phyloP scores from a whole-genome alignment of 2,113 vertebrate species.

The Ceuthmochares aereus region DNA sequence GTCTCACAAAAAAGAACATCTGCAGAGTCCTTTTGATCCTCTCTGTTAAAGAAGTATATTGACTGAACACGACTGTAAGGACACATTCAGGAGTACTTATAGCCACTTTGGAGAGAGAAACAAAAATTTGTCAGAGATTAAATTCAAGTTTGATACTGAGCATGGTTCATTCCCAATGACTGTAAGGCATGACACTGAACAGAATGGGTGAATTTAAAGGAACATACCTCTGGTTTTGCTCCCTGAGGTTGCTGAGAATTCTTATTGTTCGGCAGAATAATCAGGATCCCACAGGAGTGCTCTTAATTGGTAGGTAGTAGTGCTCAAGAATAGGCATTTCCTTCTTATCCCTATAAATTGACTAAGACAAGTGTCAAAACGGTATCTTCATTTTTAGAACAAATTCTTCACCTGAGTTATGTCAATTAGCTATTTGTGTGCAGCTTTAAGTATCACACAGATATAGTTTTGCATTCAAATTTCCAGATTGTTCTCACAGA shows the following conservation, averaged over 20 bases:
- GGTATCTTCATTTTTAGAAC: neutral
- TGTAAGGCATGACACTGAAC: neutral
- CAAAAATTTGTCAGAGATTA: neutral
- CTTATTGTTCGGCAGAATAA: neutral
- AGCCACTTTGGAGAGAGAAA: neutral
- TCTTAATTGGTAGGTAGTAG: neutral
- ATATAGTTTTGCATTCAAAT: neutral
- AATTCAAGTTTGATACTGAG: neutral
- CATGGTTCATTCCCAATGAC: neutral
- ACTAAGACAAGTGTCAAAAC: neutral
- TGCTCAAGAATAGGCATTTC: neutral
- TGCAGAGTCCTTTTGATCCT: neutral
- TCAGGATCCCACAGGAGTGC: neutral
- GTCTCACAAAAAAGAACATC: neutral
- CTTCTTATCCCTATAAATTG: neutral
- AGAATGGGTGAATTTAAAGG: neutral
- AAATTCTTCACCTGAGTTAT: neutral
- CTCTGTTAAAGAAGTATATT: neutral
- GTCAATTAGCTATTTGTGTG: neutral
- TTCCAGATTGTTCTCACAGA: neutral
- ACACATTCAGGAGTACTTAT: neutral
- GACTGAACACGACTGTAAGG: neutral
- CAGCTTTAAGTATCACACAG: neutral
- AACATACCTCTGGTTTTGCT: neutral
- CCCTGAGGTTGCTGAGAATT: neutral